phyloP scores from a whole-genome alignment of 2,113 vertebrate genomes.

The Probosciger aterrimus region DNA sequence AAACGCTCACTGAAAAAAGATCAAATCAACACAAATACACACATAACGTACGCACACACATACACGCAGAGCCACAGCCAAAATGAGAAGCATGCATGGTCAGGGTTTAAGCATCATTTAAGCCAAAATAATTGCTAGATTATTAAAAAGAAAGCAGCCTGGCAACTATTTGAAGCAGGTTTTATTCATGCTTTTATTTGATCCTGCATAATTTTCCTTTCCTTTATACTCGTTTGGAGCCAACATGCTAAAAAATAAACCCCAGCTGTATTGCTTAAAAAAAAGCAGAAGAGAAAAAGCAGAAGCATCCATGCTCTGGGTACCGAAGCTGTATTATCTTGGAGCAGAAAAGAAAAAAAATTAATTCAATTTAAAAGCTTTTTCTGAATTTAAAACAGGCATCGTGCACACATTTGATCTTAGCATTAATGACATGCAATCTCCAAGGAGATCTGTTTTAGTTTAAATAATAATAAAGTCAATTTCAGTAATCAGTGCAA shows the following conservation, averaged over 20 bases:
- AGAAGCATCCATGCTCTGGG: slow-evolving; percentile 72
- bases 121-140: slow-evolving; percentile 67
- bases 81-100: slow-evolving; percentile 70
- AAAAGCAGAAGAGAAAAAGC: slow-evolving; percentile 59
- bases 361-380: slow-evolving; percentile 18
- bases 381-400: slow-evolving; percentile 52
- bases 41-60: slow-evolving; percentile 30
- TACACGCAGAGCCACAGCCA: slow-evolving; percentile 25
- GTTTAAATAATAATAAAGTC: background rate
- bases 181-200: slow-evolving; percentile 78
- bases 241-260: slow-evolving; percentile 64
- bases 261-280: slow-evolving; percentile 45
- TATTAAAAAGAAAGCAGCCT: slow-evolving; percentile 67
- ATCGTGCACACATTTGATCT: slow-evolving; percentile 71
- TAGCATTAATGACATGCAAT: slow-evolving; percentile 73
- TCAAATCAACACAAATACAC: slow-evolving; percentile 42
- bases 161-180: slow-evolving; percentile 71
- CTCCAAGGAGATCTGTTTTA: slow-evolving; percentile 64
- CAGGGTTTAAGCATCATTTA: slow-evolving; percentile 68
- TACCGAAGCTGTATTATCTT: slow-evolving; percentile 67
- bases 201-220: slow-evolving; percentile 46
- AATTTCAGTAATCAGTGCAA: slow-evolving; percentile 56
- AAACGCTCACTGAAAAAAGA: slow-evolving; percentile 61
- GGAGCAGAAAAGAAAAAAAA: background rate
- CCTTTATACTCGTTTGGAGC: slow-evolving; percentile 35